Conservation (phyloP, 2,888 invertebrate species). For the Cataglyphis livida region DNA sequence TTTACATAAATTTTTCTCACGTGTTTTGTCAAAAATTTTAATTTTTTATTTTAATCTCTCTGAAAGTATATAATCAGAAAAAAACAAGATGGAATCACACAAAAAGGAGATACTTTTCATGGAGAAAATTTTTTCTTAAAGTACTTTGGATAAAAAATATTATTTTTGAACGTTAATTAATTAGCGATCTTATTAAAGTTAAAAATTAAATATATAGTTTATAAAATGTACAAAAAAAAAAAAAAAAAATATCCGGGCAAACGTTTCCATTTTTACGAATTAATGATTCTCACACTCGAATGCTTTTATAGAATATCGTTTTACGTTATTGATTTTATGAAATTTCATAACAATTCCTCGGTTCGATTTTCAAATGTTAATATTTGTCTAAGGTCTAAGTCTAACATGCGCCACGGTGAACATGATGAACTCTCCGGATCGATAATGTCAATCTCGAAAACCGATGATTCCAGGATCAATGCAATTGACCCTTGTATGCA, state of each 20-base stretch:
- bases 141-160: background rate
- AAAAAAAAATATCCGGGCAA: background rate
- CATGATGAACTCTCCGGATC: conserved; percentile 1
- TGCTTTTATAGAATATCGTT: background rate
- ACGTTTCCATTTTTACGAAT: background rate
- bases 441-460: conserved; percentile 14
- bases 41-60: background rate
- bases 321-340: background rate
- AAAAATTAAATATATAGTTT: background rate
- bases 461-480: conserved; percentile 30
- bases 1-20: background rate
- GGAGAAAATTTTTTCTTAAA: background rate
- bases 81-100: background rate
- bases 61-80: background rate
- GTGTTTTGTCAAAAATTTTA: background rate
- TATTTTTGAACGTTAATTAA: background rate
- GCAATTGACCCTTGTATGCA: conserved; percentile 26
- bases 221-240: background rate
- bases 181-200: background rate
- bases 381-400: background rate
- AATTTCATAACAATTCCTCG: background rate
- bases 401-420: background rate
- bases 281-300: background rate
- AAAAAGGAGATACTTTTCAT: background rate
- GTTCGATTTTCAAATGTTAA: background rate